Evolutionary conservation across 2,888 invertebrate species (phyloP), one percentile per base, ranked within the genome.

Genomic region (Apotomis betuletana): DNA sequence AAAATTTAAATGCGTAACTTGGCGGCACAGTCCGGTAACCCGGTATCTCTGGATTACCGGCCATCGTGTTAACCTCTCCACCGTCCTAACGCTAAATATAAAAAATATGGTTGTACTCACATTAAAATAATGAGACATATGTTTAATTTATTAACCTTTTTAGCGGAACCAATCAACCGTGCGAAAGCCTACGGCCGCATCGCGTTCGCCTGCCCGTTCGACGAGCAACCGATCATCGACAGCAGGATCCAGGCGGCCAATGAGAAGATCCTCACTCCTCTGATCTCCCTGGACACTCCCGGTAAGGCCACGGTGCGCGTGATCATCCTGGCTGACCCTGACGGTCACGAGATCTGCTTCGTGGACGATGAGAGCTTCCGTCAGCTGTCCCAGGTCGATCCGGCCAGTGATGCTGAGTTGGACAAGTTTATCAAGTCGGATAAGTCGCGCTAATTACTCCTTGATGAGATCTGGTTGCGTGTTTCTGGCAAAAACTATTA

Each of bases 261-360:
- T 5, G 94, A 95, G 74, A 96, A 95, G 51, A 97, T 99, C 77
- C 92, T 99, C 12, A 99, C 97, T 0, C 98, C 98, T 0, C 93
- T 99, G 27, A 96, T 98, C 69, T 96, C 96, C n/a, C 91, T 99
- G 76, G 98, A 98, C 83, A 99, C 99, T 0, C 99, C 99, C 0
- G 99, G 98, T 60, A 99, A 99, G 89, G 99, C 99, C 0, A 97
- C 98, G 0, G 99, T 99, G 0, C 94, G 97, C 76, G 99, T 99
- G 49, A 97, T 99, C 71, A 99, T 99, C 81, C 92, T 99, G 3
- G 98, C 98, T 1, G 99, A 99, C 94, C 99, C 99, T 0, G 98
- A 99, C 90, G 97, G 96, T 0, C 99, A 99, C 88, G 99, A 99
- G 94, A 99, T 99, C 76, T 99, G 99, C 90, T 99, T 99, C 89